Evolutionary conservation across 2,797 vertebrate species (phyloP).

Genomic region (Molossus alvarezi): DNA sequence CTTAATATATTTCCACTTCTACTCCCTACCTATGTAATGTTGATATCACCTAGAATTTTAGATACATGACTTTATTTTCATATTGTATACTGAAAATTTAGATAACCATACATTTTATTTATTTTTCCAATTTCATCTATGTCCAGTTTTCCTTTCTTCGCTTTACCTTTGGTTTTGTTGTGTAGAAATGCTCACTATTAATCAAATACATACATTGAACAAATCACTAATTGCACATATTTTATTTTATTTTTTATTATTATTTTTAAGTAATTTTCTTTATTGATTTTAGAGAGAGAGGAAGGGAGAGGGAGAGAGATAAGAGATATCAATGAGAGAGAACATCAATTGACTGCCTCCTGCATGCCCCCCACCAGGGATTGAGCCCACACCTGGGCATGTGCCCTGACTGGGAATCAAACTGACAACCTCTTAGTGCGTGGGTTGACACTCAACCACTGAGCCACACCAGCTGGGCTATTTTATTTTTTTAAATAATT

Average conservation of each 20-base stretch:
- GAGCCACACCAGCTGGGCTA: too few species aligned
- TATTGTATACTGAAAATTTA: not conserved
- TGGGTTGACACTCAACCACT: too few species aligned
- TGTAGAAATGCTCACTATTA: not conserved
- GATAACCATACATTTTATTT: not conserved
- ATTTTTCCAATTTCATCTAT: constrained; percentile 34
- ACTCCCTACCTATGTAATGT: not conserved
- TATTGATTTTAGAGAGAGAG: too few species aligned
- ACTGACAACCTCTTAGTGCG: too few species aligned
- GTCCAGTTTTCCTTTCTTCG: constrained; percentile 6
- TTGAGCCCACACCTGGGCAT: too few species aligned
- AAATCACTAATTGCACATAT: not conserved
- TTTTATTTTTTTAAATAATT: too few species aligned
- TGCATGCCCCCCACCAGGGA: too few species aligned
- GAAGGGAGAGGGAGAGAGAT: too few species aligned
- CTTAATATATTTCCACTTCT: not conserved
- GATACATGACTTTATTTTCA: not conserved
- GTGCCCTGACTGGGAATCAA: too few species aligned
- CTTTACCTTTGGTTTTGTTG: constrained; percentile 34
- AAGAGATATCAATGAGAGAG: too few species aligned
- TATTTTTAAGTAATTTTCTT: too few species aligned
- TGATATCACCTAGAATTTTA: constrained; percentile 22
- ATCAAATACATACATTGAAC: not conserved
- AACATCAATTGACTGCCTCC: too few species aligned
- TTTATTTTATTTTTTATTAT: not conserved